Conservation (phyloP, 2,797 vertebrate genomes). For the Erethizon dorsatum region DNA sequence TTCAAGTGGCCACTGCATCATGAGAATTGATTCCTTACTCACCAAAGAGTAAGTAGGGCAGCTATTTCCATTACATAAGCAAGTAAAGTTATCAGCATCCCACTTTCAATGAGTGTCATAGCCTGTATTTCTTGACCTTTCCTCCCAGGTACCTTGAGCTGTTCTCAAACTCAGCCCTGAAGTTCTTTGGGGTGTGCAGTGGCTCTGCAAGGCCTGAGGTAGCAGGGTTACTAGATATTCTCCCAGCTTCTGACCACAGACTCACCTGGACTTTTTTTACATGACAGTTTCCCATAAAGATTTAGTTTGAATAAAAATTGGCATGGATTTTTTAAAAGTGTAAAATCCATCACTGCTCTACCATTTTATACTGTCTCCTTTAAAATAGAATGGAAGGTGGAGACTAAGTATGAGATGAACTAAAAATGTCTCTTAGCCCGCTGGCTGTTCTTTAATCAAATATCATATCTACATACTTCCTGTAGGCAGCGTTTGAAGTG, state of each 20-base stretch:
- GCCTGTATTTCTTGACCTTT: neutral
- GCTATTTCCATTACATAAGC: neutral
- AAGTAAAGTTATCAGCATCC: neutral
- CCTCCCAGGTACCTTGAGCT: neutral
- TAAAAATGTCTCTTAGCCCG: neutral
- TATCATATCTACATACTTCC: neutral
- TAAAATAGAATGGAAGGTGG: neutral
- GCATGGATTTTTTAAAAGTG: neutral
- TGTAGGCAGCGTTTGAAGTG: neutral
- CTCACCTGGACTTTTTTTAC: neutral
- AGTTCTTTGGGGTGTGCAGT: accelerated
- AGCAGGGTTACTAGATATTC: neutral
- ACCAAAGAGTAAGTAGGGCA: neutral
- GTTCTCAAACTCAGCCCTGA: neutral
- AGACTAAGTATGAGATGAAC: neutral
- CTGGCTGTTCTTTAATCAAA: neutral
- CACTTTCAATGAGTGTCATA: neutral
- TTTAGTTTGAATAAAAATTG: neutral
- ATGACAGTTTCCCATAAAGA: neutral
- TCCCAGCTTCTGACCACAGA: neutral
- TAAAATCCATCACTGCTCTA: neutral
- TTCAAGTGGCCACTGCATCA: neutral
- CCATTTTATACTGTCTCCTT: neutral
- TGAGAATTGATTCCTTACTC: neutral
- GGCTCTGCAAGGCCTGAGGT: accelerated